Percentiles rank a stretch among this genome's conserved stretches.
These are phyloP conservation scores for Macropis europaea DNA, from an alignment of 2,888 invertebrate genomes.

Conservation along the genomic window DNA sequence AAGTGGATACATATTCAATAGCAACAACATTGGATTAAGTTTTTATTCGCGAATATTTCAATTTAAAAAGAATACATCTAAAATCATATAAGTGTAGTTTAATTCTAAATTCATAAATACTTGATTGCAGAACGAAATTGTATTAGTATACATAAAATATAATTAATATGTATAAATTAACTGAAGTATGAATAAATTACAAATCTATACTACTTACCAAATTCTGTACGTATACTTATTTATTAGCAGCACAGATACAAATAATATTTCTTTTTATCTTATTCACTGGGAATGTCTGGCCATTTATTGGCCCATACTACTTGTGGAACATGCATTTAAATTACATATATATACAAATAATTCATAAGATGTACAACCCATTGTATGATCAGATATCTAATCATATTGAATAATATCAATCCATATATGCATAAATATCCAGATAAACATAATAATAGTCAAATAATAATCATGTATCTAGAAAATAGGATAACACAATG, in stretches of 20 bases:
- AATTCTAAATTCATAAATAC: no score
- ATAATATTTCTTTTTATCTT: constrained; percentile 64
- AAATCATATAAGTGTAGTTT: no score
- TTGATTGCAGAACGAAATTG: no score
- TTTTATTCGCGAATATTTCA: background rate
- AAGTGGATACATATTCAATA: constrained; percentile 60
- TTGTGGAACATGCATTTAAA: background rate
- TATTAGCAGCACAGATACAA: constrained; percentile 73
- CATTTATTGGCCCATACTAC: background rate
- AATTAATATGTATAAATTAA: no score
- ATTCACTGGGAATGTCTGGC: background rate
- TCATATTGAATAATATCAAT: background rate
- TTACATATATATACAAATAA: background rate
- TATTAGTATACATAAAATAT: no score
- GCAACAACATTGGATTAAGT: constrained; percentile 42
- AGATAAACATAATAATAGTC: background rate
- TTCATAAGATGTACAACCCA: background rate
- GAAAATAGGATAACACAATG: background rate
- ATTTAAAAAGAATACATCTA: background rate
- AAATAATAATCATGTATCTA: background rate
- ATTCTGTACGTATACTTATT: background rate
- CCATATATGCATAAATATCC: background rate
- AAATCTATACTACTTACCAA: background rate
- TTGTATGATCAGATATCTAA: background rate
- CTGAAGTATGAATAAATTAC: no score